phyloP scores from a whole-genome alignment of 2,888 invertebrate genomes.

The Invenusta paracnida region DNA sequence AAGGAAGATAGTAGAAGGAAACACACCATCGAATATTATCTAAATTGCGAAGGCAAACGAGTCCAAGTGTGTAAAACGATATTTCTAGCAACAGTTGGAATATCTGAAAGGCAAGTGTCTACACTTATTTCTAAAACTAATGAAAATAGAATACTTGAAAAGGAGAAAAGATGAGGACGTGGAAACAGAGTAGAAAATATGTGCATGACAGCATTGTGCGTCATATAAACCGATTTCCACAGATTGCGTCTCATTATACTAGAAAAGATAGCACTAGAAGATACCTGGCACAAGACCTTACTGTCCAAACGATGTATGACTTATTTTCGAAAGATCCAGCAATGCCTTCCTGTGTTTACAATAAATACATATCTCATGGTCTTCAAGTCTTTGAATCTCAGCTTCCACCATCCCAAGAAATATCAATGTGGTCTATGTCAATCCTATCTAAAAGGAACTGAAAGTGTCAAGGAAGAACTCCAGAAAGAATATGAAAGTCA shows the following conservation, averaged over 20 bases:
- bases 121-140: background rate
- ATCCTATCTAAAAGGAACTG: background rate
- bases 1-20: too few relatives aligned
- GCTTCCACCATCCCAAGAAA: background rate
- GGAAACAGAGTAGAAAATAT: background rate
- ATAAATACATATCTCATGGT: background rate
- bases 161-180: background rate
- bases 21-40: background rate
- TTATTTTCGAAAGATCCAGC: background rate
- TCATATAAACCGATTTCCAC: slow-evolving; percentile 1
- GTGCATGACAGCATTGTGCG: background rate
- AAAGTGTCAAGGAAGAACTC: background rate
- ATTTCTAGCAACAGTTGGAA: background rate
- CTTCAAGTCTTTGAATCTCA: background rate
- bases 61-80: background rate
- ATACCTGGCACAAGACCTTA: background rate
- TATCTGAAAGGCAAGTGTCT: background rate
- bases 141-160: slow-evolving; percentile 7
- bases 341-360: background rate
- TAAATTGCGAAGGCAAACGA: background rate
- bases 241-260: background rate
- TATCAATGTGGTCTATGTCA: background rate
- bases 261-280: background rate
- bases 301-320: background rate
- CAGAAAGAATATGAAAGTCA: background rate